phyloP scores from a whole-genome alignment of 2,113 vertebrate species.

The Sterna hirundo region DNA sequence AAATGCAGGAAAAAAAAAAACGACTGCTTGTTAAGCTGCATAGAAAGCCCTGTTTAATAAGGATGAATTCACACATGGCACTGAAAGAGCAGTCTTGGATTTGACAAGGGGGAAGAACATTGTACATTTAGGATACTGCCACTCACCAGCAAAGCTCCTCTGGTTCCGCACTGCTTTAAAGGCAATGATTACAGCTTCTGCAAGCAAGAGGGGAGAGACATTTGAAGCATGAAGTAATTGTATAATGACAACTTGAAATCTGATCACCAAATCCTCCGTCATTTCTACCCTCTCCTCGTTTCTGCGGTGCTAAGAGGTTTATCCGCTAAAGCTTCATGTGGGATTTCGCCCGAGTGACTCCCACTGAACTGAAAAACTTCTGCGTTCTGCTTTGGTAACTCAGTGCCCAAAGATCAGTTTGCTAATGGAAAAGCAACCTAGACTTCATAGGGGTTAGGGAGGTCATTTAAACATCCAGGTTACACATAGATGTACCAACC shows the following conservation, averaged over 20 bases:
- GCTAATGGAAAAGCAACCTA: slow-evolving; percentile 27
- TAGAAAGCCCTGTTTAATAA: background rate
- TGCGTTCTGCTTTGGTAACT: slow-evolving; percentile 1
- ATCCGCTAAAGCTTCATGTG: background rate
- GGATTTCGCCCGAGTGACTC: background rate
- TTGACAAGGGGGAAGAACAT: background rate
- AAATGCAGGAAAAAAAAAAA: background rate
- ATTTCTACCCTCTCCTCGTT: background rate
- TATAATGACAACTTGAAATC: background rate
- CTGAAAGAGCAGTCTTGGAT: background rate
- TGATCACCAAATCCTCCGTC: background rate
- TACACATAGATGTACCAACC: background rate
- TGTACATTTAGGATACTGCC: background rate
- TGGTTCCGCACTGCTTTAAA: background rate
- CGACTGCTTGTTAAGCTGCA: background rate
- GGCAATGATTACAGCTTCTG: background rate
- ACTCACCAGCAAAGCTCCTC: background rate
- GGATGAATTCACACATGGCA: background rate
- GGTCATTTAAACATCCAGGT: slow-evolving; percentile 2
- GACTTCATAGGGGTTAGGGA: slow-evolving; percentile 17
- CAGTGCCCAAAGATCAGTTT: background rate
- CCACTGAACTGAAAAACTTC: slow-evolving; percentile 33
- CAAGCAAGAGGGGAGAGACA: background rate
- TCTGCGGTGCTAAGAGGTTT: background rate
- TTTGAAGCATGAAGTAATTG: background rate